Percentiles rank a stretch among this genome's conserved stretches.
Evolutionary conservation across 2,113 vertebrate species (phyloP).

Genomic region (Chrysemys picta): DNA sequence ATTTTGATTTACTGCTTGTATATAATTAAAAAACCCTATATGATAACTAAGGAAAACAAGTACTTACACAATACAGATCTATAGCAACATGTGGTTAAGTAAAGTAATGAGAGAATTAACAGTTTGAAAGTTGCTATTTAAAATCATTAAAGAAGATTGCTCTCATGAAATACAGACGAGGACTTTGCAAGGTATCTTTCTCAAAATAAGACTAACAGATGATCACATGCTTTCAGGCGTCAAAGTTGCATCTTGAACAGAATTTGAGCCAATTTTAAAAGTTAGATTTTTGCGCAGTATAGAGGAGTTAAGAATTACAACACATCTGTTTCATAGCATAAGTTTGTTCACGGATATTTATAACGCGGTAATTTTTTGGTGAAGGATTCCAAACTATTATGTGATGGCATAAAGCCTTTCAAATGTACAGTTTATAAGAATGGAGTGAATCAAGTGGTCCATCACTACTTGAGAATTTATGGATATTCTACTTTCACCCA

Average conservation of each 20-base stretch:
- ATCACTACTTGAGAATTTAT: not conserved
- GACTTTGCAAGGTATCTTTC: not conserved
- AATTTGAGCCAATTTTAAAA: not conserved
- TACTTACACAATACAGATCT: not conserved
- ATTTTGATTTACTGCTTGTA: not conserved
- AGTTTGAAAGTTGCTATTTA: not conserved
- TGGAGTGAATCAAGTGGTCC: not conserved
- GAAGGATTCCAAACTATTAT: not conserved
- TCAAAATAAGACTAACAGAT: not conserved
- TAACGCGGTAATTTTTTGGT: not conserved
- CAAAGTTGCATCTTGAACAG: not conserved
- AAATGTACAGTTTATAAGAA: not conserved
- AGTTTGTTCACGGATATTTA: not conserved
- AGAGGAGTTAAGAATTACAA: not conserved
- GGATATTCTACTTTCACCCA: not conserved
- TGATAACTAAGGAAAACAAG: not conserved
- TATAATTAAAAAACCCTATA: rapidly evolving
- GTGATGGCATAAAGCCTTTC: not conserved
- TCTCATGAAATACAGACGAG: slow-evolving; percentile 5
- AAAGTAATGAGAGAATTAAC: not conserved
- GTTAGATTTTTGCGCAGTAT: not conserved
- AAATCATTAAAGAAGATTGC: not conserved
- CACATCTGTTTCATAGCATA: not conserved
- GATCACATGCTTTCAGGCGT: not conserved
- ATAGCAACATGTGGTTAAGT: not conserved